phyloP scores from a whole-genome alignment of 1,140 invertebrate species.

The Ptiloglossa arizonensis region DNA sequence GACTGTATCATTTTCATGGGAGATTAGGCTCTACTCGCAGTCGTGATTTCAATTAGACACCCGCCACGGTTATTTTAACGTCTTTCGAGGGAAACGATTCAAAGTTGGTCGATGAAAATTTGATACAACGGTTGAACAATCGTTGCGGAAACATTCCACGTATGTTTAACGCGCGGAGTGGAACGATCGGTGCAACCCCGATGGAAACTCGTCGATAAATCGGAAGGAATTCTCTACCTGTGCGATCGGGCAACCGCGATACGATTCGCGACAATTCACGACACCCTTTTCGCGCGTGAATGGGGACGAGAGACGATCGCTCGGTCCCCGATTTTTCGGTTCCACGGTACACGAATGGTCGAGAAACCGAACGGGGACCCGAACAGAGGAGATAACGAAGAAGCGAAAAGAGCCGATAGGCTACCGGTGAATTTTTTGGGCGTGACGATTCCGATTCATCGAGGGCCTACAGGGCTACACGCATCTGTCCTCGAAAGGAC shows the following conservation, averaged over 20 bases:
- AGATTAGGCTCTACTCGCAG: conserved; percentile 70
- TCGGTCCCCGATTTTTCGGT: background rate
- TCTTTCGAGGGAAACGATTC: conserved; percentile 5
- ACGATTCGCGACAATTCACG: background rate
- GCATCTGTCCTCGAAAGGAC: conserved; percentile 77
- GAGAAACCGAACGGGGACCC: background rate
- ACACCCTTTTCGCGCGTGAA: background rate
- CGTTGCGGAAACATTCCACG: no score
- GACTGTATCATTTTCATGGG: conserved; percentile 80
- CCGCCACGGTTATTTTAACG: conserved; percentile 5
- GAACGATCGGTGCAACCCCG: background rate
- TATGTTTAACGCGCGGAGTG: no score
- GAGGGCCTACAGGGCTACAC: conserved; percentile 60
- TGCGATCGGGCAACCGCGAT: background rate
- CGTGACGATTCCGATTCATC: conserved; percentile 80
- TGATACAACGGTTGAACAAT: no score
- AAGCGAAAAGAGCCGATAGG: conserved; percentile 50
- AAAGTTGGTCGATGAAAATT: no score
- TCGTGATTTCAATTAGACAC: conserved; percentile 79
- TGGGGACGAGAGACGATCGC: background rate
- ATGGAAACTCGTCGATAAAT: background rate
- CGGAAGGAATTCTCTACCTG: conserved; percentile 1
- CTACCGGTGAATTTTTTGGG: conserved; percentile 70
- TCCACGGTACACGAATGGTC: background rate
- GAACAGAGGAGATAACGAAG: conserved; percentile 34